These are phyloP conservation scores for Eonycteris spelaea DNA, from an alignment of 2,113 vertebrate genomes.

Conservation along the genomic window DNA sequence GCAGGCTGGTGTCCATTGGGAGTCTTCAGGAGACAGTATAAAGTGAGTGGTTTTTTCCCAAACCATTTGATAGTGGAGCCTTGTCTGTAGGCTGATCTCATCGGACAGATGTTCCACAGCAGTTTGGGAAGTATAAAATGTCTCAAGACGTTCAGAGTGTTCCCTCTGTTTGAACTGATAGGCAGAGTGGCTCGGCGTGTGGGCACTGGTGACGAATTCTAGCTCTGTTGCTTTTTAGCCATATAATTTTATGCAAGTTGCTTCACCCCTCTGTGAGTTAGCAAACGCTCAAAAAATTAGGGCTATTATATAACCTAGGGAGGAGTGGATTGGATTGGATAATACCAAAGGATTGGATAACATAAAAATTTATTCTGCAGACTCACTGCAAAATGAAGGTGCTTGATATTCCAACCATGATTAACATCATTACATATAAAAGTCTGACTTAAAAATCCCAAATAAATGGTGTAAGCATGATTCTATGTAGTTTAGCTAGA, in stretches of 20 bases:
- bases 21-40: not conserved
- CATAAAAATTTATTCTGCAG: not conserved
- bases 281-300: not conserved
- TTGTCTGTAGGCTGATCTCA: not conserved
- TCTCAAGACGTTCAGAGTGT: not conserved
- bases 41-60: not conserved
- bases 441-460: not conserved
- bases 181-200: not conserved
- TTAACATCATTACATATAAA: not conserved
- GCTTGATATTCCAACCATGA: not conserved
- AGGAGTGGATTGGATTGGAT: not conserved
- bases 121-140: not conserved
- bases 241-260: fast-evolving
- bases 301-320: not conserved
- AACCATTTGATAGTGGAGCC: too few species aligned
- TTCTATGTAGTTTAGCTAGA: not conserved
- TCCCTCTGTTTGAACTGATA: not conserved
- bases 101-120: not conserved
- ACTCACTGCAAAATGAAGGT: not conserved
- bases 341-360: not conserved
- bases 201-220: not conserved
- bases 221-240: not conserved
- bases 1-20: fast-evolving
- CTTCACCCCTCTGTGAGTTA: not conserved
- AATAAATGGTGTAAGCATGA: not conserved